Base-by-base conservation (phyloP, 2,888 invertebrate species). In the Odontocolon sp. region DNA sequence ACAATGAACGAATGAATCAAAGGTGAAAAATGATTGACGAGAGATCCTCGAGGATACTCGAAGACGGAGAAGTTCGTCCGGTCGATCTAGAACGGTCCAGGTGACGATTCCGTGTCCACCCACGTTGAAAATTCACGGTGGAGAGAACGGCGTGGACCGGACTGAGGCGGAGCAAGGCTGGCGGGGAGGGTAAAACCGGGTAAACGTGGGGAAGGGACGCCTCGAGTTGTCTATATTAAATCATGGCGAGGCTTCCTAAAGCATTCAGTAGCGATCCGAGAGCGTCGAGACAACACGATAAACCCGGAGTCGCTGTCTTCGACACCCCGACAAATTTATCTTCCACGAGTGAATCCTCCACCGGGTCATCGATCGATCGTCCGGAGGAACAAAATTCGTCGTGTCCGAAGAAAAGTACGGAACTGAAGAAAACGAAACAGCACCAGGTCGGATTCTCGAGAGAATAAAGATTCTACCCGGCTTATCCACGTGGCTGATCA, bases 191-290 rank as follows among this genome's bases (percentile, higher is more conserved):
- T 80, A 73, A 74, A 57, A 81, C 80, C 71, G 36, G 69, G 67
- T 52, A n/a, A 71, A 74, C 38, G 47, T 33, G 8, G 4, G 33
- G 68, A 66, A 70, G 70, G 72, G 57, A 42, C 70, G 66, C 61
- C 61, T 74, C 69, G 61, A 69, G 79, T 82, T 80, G 63, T 83
- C 86, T 88, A 89, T 89, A 90, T 90, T 88, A 89, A 89, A 88
- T 87, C 86, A 88, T 88, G 86, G 81, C 86, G 86, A 84, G 84
- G 85, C 84, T 85, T 83, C 81, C 80, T 82, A 84, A 89, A 88
- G 73, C n/a, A 82, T 83, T 88, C 81, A 81, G 81, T 81, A 64
- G 68, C 68, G 16, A 69, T 47, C 66, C 66, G 67, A 75, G n/a
- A n/a, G 54, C 67, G 66, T 76, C 66, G 80, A 61, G 70, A 47